A percentile compares a stretch with the other conserved stretches of the same genome.
phyloP scores from a whole-genome alignment of 2,113 vertebrate species.

The Grallaria varia region DNA sequence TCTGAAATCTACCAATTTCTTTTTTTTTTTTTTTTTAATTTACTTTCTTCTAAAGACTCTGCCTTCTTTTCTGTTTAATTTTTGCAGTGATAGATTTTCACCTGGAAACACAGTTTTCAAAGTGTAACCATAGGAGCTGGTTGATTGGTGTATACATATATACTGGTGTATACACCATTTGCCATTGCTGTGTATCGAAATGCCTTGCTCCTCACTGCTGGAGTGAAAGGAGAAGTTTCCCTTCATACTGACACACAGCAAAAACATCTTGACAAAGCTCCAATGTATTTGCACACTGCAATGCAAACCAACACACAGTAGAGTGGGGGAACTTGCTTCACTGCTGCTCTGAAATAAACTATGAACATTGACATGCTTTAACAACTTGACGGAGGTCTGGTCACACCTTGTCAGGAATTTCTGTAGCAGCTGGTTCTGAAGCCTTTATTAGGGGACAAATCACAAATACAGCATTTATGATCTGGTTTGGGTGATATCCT shows the following conservation, averaged over 20 bases:
- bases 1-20: too few species aligned
- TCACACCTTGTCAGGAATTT: not conserved
- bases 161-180: not conserved
- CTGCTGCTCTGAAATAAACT: not conserved
- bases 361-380: not conserved
- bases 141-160: too few species aligned
- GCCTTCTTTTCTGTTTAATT: not conserved
- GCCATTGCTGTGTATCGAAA: not conserved
- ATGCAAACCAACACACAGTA: not conserved
- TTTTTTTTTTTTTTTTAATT: not conserved
- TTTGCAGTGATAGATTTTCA: not conserved
- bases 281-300: not conserved
- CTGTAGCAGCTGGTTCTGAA: not conserved
- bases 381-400: not conserved
- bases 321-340: not conserved
- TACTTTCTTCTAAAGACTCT: not conserved
- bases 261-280: not conserved
- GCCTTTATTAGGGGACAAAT: not conserved
- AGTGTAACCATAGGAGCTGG: not conserved
- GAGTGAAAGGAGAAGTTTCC: not conserved
- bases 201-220: rapidly evolving
- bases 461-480: not conserved
- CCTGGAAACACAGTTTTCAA: not conserved
- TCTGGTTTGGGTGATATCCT: not conserved
- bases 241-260: not conserved